These are phyloP conservation scores for Olivierus martensii DNA, from an alignment of 1,140 invertebrate species.

Conservation along the genomic window DNA sequence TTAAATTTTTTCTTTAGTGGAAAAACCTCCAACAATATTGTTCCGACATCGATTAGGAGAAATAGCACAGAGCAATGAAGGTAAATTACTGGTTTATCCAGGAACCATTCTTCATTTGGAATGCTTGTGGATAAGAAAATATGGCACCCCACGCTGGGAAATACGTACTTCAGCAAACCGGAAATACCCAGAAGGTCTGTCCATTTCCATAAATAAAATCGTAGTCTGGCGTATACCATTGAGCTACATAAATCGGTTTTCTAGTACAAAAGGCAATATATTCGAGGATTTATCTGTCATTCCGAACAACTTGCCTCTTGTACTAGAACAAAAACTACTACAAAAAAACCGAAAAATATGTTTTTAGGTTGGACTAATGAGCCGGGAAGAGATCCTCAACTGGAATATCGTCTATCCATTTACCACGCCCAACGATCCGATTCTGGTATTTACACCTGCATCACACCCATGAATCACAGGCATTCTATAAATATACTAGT, in stretches of 20 bases:
- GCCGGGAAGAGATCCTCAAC: conserved; percentile 52
- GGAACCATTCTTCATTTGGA: conserved; percentile 71
- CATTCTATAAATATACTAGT: conserved; percentile 66
- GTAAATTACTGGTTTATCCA: conserved; percentile 65
- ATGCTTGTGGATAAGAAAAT: conserved; percentile 66
- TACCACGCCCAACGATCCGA: conserved; percentile 60
- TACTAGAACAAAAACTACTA: too few relatives aligned
- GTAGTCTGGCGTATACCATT: too few relatives aligned
- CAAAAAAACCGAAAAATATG: too few relatives aligned
- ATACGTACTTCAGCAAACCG: conserved; percentile 43
- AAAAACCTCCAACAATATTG: conserved; percentile 68
- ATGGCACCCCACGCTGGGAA: conserved; percentile 68
- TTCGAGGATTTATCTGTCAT: too few relatives aligned
- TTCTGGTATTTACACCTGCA: conserved; percentile 61
- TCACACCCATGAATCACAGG: conserved; percentile 60
- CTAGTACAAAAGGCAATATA: too few relatives aligned
- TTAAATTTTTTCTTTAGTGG: conserved; percentile 39
- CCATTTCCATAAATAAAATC: too few relatives aligned
- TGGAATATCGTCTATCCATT: conserved; percentile 68
- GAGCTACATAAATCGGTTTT: too few relatives aligned
- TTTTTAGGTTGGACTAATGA: conserved; percentile 53
- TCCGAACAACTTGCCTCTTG: too few relatives aligned
- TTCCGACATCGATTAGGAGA: conserved; percentile 63
- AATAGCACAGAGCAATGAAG: conserved; percentile 71
- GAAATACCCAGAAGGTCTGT: conserved; percentile 50